phyloP scores from a whole-genome alignment of 1,140 invertebrate species.

The Zaprionus lachaisei region DNA sequence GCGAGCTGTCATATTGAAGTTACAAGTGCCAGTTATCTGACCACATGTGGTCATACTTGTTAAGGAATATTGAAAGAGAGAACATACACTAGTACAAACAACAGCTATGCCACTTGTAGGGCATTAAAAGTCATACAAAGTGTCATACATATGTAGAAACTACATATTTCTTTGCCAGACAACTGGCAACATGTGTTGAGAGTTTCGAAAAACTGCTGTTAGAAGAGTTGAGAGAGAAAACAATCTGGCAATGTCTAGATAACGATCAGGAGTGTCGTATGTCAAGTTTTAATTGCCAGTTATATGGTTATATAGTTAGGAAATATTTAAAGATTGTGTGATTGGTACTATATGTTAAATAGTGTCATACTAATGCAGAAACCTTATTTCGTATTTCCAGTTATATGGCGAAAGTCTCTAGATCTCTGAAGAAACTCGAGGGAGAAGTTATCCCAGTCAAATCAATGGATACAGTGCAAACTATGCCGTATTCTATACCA shows the following conservation, averaged over 20 bases:
- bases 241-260: background rate
- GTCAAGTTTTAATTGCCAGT: background rate
- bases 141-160: background rate
- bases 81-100: background rate
- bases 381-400: too few relatives aligned
- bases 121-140: background rate
- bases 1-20: background rate
- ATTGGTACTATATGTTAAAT: too few relatives aligned
- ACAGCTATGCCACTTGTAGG: background rate
- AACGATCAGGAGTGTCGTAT: background rate
- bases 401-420: too few relatives aligned
- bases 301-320: background rate
- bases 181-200: background rate
- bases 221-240: too few relatives aligned
- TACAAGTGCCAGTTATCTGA: background rate
- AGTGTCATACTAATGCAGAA: too few relatives aligned
- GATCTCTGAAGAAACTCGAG: too few relatives aligned
- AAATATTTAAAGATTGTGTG: too few relatives aligned
- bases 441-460: too few relatives aligned
- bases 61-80: background rate
- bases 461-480: too few relatives aligned
- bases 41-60: background rate
- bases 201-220: background rate
- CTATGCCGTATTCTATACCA: too few relatives aligned
- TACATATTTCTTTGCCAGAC: rapidly evolving